Evolutionary conservation across 2,797 vertebrate species (phyloP), one percentile per base, ranked within the genome.

Genomic region (Morus bassanus): DNA sequence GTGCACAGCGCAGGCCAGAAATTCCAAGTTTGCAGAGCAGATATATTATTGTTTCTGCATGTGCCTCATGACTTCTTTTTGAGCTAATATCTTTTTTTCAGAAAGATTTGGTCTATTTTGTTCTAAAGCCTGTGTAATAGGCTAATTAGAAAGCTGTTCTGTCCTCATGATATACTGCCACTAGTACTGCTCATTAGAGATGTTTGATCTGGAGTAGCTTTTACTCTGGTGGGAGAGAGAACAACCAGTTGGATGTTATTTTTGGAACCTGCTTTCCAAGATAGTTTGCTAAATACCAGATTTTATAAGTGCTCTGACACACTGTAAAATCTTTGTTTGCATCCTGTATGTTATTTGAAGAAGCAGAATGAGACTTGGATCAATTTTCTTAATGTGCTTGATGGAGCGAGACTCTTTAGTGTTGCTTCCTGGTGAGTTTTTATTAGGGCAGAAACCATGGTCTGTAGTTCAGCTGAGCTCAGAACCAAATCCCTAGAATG

Each of bases 261-360:
- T 97, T 95, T 95, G 65, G 81, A 92, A 89, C 11, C 19, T 78
- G 43, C 61, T 88, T 89, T 93, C 76, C 46, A 75, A 69, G 61
- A 56, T 2, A 59, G 41, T 19, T 93, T 75, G 45, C 53, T 91
- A 46, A 94, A 91, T 3, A 51, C 14, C 35, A 48, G 68, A 77
- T 93, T 95, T 93, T 85, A 37, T 46, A 83, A 88, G 78, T 77
- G 61, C 41, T 89, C 37, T 57, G 41, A 54, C 57, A 78, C 50
- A 78, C 35, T 53, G 43, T 91, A 88, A 93, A 92, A 63, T 84
- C 35, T 88, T 75, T 91, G 60, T 92, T 93, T 95, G 85, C 37
- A 18, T 92, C 59, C 13, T 33, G 35, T 89, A 9, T 22, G 9
- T 91, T 93, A 85, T 60, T 79, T 75, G 82, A 93, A 73, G 67